Conservation (phyloP, 2,797 vertebrate genomes). For the Esox masquinongy region DNA sequence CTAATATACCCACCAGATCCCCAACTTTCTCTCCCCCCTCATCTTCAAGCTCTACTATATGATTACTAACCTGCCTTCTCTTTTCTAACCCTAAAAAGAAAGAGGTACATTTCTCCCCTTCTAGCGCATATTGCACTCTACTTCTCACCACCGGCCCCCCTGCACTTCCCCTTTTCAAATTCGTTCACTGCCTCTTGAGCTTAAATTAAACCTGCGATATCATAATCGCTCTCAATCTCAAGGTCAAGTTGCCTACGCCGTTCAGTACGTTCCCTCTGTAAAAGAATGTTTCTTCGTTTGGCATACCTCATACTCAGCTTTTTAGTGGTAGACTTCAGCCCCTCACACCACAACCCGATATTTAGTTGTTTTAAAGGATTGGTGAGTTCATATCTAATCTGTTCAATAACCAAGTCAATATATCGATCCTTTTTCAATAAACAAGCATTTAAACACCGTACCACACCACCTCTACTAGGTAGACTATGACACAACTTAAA, state of each 20-base stretch:
- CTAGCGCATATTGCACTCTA: neutral
- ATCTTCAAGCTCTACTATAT: neutral
- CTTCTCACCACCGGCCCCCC: neutral
- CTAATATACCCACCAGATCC: neutral
- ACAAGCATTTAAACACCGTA: neutral
- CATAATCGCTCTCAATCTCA: neutral
- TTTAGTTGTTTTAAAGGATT: neutral
- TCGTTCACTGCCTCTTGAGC: neutral
- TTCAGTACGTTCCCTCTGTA: neutral
- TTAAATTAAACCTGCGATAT: neutral
- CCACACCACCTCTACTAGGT: neutral
- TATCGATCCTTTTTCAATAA: neutral
- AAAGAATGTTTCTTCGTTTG: neutral
- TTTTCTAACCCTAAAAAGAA: neutral
- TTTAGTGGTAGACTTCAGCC: neutral
- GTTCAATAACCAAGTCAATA: too few relatives aligned
- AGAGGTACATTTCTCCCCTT: neutral
- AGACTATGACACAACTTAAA: neutral
- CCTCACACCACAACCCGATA: neutral
- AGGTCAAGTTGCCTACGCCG: neutral
- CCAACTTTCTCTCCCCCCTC: neutral
- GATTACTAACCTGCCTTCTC: neutral
- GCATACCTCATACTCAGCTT: neutral
- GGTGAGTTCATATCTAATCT: neutral
- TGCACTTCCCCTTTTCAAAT: neutral